Conservation (phyloP, 2,888 invertebrate genomes). For the Apocheima hispidaria region DNA sequence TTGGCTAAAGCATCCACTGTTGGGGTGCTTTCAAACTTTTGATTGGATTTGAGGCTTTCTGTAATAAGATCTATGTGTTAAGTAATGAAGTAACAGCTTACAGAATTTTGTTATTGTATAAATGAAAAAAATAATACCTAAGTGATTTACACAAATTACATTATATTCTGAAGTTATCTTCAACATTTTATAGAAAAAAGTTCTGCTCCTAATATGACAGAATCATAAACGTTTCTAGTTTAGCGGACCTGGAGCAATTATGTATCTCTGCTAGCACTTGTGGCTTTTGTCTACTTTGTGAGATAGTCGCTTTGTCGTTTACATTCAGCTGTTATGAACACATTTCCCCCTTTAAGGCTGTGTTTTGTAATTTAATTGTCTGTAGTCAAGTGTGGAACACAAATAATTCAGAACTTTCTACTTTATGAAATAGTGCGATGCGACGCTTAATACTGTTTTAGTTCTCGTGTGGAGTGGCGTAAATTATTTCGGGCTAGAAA, state of each 20-base stretch:
- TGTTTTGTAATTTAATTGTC: neutral
- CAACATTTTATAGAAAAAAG: neutral
- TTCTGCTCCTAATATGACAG: neutral
- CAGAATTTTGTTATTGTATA: too few species aligned
- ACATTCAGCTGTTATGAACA: slow-evolving; percentile 4
- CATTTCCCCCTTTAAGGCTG: neutral
- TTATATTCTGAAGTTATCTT: neutral
- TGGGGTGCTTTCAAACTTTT: slow-evolving; percentile 32
- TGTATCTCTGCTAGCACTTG: slow-evolving; percentile 3
- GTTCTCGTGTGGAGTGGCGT: too few species aligned
- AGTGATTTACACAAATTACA: neutral
- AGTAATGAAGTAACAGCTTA: neutral
- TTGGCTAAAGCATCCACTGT: slow-evolving; percentile 29
- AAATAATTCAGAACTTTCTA: too few species aligned
- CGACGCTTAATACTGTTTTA: too few species aligned
- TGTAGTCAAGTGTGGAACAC: neutral
- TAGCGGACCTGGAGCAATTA: neutral
- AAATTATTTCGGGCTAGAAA: too few species aligned
- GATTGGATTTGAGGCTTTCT: slow-evolving; percentile 34
- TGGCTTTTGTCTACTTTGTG: slow-evolving; percentile 1
- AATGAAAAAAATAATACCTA: too few species aligned
- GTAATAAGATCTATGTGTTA: slow-evolving; percentile 9
- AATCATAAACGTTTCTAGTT: neutral
- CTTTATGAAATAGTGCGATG: too few species aligned
- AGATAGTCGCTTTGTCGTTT: neutral